These are phyloP conservation scores for Apus apus DNA, from an alignment of 2,113 vertebrate genomes.

Conservation along the genomic window DNA sequence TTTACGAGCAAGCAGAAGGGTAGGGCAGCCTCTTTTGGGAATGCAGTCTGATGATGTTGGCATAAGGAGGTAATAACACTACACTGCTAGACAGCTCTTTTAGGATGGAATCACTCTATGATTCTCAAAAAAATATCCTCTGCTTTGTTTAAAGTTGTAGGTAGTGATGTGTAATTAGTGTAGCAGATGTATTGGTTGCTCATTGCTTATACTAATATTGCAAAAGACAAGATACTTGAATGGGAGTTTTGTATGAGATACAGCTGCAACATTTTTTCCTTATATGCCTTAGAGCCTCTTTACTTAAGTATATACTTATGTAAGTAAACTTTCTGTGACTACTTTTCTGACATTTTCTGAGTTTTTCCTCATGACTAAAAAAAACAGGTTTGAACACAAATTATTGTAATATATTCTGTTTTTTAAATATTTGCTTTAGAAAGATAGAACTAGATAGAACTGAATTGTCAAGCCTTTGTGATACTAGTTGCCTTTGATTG, in stretches of 20 bases:
- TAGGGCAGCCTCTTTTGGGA: neutral
- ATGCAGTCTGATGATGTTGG: neutral
- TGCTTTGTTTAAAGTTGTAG: conserved; percentile 11
- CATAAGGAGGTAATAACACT: neutral
- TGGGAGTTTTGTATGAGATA: neutral
- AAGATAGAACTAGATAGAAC: neutral
- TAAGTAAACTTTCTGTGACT: neutral
- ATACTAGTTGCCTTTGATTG: neutral
- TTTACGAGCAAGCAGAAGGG: neutral
- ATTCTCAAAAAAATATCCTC: neutral
- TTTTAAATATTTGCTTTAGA: neutral
- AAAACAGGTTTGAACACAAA: neutral
- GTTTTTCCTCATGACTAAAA: neutral
- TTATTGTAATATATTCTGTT: neutral
- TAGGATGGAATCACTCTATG: neutral
- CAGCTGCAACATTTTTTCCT: neutral
- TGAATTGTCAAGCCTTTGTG: neutral
- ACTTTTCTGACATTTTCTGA: neutral
- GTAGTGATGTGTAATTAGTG: neutral
- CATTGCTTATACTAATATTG: neutral
- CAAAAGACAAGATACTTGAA: neutral
- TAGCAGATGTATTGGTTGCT: neutral
- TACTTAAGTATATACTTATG: neutral
- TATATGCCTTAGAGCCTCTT: neutral
- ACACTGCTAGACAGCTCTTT: neutral